Conservation (phyloP, 2,888 invertebrate species). For the Thereva unica region DNA sequence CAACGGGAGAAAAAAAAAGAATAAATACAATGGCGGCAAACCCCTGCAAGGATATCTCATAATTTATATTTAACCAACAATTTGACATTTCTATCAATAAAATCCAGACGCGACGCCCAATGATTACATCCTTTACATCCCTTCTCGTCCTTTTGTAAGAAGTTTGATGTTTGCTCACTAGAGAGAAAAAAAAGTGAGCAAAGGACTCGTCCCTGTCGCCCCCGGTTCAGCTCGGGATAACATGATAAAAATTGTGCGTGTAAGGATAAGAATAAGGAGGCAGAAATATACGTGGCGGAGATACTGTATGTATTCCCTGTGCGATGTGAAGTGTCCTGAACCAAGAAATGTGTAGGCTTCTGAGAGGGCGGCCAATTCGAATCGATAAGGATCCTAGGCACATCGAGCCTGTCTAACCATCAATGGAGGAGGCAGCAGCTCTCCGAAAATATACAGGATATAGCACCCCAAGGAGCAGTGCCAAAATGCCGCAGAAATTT, state of each 20-base stretch:
- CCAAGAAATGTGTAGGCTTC: neutral
- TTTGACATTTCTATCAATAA: conserved; percentile 33
- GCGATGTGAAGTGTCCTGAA: neutral
- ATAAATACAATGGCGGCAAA: no score
- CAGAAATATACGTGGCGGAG: neutral
- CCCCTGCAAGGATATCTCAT: conserved; percentile 9
- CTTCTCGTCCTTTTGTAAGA: no score
- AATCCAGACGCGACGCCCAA: conserved; percentile 23
- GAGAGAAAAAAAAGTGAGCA: no score
- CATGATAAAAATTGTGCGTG: no score
- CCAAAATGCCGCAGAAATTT: conserved; percentile 12
- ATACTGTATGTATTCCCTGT: neutral
- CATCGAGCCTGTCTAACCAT: neutral
- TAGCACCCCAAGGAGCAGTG: conserved; percentile 11
- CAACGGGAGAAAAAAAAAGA: no score
- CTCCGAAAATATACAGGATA: conserved; percentile 1
- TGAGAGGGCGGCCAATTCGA: conserved; percentile 1
- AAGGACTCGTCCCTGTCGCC: no score
- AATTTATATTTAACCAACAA: conserved; percentile 26
- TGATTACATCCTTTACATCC: neutral
- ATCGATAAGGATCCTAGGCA: neutral
- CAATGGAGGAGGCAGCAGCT: neutral
- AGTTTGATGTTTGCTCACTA: no score
- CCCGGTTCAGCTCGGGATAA: no score
- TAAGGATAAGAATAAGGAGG: no score